These are phyloP conservation scores for Cyprinella venusta DNA, from an alignment of 2,797 vertebrate species.

Conservation along the genomic window DNA sequence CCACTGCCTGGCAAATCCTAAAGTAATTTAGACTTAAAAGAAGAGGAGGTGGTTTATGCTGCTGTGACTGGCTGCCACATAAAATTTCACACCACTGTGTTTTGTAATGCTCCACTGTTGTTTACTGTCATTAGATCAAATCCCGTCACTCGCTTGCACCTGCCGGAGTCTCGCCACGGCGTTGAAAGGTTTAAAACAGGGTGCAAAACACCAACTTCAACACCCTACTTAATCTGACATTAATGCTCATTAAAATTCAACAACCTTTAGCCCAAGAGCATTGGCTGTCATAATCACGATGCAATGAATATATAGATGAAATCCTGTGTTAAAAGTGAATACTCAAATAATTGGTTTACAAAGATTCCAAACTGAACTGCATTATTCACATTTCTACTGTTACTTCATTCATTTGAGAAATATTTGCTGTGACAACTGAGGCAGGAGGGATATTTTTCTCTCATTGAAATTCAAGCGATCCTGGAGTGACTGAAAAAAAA, in stretches of 20 bases:
- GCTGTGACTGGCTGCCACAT: constrained; percentile 69
- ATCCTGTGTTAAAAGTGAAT: constrained; percentile 6
- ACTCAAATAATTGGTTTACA: constrained; percentile 22
- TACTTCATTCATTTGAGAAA: not conserved
- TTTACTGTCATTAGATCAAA: constrained; percentile 68
- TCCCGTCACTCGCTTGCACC: constrained; percentile 4
- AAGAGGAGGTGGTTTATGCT: constrained; percentile 61
- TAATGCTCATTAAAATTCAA: constrained; percentile 63
- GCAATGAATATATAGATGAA: constrained; percentile 30
- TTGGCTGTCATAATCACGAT: constrained; percentile 18
- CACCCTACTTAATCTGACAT: constrained; percentile 60
- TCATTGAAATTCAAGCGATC: not conserved
- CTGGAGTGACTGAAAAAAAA: not conserved
- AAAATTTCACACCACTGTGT: constrained; percentile 68
- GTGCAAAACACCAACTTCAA: constrained; percentile 50
- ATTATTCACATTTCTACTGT: not conserved
- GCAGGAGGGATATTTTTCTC: not conserved
- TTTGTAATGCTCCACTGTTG: constrained; percentile 52
- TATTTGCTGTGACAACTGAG: not conserved
- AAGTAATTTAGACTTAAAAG: constrained; percentile 69
- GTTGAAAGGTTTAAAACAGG: constrained; percentile 44
- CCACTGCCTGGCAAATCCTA: constrained; percentile 71
- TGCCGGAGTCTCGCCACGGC: constrained; percentile 45
- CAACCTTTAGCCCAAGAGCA: constrained; percentile 46
- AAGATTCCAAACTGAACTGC: constrained; percentile 15